Base-by-base conservation (phyloP, 2,888 invertebrate genomes). In the Oasisia sp. region DNA sequence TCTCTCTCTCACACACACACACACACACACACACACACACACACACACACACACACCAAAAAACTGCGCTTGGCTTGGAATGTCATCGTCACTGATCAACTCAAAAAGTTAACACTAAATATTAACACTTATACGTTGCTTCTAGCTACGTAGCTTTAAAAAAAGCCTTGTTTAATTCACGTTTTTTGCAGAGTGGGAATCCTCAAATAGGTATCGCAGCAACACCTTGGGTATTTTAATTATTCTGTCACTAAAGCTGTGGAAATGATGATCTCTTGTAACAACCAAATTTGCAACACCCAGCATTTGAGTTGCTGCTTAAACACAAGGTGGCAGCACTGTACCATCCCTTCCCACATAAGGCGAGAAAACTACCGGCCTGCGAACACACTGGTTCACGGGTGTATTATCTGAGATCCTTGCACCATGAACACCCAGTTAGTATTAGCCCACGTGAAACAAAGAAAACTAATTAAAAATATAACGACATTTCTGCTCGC, bases 251-350 rank as follows among this genome's bases (percentile, higher is more conserved):
- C 74, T 27, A 74, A 19, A 74, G 27, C 74, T 7, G 27, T 7
- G n/a, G 74, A 74, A 74, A 74, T 74, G 19, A 74, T 74, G 19
- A 0, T 74, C 74, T 27, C 19, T 27, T 74, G 74, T 74, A 19
- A 74, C 7, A 74, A 74, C n/a, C 0, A 74, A 3, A 74, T 74
- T 74, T 27, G 27, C 74, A n/a, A 3, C 27, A 19, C 19, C 27
- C 7, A 2, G 27, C 27, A 74, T 74, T 74, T 74, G 74, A 74
- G 27, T 74, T 27, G 74, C 74, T 74, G 74, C 27, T 74, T 74
- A 74, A 74, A 74, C 74, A 27, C 74, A n/a, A 74, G 74, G 74
- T 74, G 74, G 74, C 74, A 74, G 74, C 74, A 74, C 74, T 74
- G 74, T 27, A 27, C 74, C n/a, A 27, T 74, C 27, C 74, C 74